Evolutionary conservation across 2,113 vertebrate species (phyloP).

Genomic region (Pollachius pollachius): DNA sequence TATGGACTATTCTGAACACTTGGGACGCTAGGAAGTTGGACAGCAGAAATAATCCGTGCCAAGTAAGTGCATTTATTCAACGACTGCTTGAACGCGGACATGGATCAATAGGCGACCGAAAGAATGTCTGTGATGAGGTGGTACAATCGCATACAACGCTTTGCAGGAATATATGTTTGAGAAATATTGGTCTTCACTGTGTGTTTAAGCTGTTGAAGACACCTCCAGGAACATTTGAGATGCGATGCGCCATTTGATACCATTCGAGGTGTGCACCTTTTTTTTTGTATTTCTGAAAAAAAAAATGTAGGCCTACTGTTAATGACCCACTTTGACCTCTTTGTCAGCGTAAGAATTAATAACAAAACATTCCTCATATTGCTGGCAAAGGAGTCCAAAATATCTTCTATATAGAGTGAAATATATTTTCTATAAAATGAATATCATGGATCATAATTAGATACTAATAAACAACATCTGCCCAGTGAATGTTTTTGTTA

Average conservation of each 20-base stretch:
- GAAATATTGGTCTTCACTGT: no score
- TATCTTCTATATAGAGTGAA: no score
- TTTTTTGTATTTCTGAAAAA: neutral
- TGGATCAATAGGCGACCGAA: slow-evolving; percentile 12
- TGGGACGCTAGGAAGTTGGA: slow-evolving; percentile 20
- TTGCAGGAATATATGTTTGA: no score
- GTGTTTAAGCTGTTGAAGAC: neutral
- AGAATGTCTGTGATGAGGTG: slow-evolving; percentile 1
- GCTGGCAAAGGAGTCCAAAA: no score
- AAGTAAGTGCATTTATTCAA: slow-evolving; percentile 25
- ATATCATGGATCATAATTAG: neutral
- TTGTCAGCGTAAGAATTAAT: neutral
- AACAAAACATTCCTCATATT: no score
- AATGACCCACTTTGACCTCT: slow-evolving; percentile 25
- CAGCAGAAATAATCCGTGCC: slow-evolving; percentile 18
- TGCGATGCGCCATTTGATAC: neutral
- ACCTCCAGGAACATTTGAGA: neutral
- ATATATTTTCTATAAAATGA: neutral
- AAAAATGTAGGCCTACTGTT: neutral
- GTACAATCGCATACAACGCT: neutral
- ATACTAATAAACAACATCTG: neutral
- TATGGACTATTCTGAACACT: slow-evolving; percentile 2
- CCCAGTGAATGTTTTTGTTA: neutral
- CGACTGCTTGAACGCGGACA: slow-evolving; percentile 5
- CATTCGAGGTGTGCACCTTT: slow-evolving; percentile 2